Evolutionary conservation across 2,888 invertebrate genomes (phyloP), one percentile per base, ranked within the genome.

Genomic region (Apotomis capreana): DNA sequence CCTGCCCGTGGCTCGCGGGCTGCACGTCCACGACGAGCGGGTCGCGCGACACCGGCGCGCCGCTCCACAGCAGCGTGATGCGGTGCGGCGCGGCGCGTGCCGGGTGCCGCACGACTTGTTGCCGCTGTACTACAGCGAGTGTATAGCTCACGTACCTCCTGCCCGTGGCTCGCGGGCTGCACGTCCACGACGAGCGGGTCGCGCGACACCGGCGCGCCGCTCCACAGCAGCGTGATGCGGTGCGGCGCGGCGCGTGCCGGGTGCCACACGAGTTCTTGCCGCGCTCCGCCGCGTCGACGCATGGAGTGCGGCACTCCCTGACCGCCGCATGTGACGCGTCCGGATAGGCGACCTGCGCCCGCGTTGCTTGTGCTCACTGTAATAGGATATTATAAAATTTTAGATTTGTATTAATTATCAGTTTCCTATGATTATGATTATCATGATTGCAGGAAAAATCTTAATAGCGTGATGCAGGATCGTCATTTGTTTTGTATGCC

Each of bases 101-200:
- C 0, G 99, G 99, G 86, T 97, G 97, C 90, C 98, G 98, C 73
- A 97, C 95, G 44, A 97, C 95, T 89, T 97, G 97, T 89, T 97
- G 96, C 68, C 97, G 92, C 3, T 40, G 40, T 40, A 6, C 40
- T 6, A 40, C 40, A 40, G 6, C 6, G 40, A 40, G 40, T 6
- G 6, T 84, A 85, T 61, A 26, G 95, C 95, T 44, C 96, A 6
- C 60, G 73, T 69, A 95, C 95, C 88, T 96, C 96, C 73, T 96
- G 95, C 12, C 96, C 96, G 40, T 95, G 95, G 15, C 95, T 95
- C 5, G 96, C 92, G 0, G 95, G 94, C 76, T 92, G 84, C 10
- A 95, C 94, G 75, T 94, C 94, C 0, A 95, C 92, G 52, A 94
- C 84, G 10, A 95, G 84, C 1, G 95, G 94, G 5, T 94, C 94